These are phyloP conservation scores for Pseudomugil gertrudae DNA, from an alignment of 2,797 vertebrate genomes.

Conservation along the genomic window DNA sequence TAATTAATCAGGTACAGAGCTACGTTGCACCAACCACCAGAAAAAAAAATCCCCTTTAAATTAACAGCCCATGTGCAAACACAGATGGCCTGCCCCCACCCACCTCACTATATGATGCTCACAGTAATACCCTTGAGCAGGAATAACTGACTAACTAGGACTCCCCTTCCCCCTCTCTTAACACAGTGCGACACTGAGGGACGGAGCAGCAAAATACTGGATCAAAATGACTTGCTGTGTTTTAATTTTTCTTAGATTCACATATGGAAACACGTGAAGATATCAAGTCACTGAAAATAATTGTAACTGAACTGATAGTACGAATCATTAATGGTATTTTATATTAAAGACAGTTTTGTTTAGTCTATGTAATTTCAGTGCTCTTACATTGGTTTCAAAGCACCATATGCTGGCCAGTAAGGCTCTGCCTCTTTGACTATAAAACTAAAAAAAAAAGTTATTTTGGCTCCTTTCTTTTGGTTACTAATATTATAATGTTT, in stretches of 20 bases:
- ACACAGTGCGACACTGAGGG: slow-evolving; percentile 43
- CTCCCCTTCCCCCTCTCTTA: slow-evolving; percentile 49
- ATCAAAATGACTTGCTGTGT: neutral
- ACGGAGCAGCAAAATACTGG: neutral
- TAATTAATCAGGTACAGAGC: slow-evolving; percentile 39
- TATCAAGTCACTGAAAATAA: neutral
- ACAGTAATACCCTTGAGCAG: slow-evolving; percentile 39
- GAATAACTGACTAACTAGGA: slow-evolving; percentile 52
- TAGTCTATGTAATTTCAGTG: neutral
- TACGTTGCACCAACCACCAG: slow-evolving; percentile 29
- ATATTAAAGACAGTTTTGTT: neutral
- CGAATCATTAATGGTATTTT: neutral
- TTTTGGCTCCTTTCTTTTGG: neutral
- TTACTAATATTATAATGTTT: neutral
- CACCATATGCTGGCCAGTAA: neutral
- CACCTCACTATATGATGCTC: slow-evolving; percentile 31
- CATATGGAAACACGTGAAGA: neutral
- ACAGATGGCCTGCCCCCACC: slow-evolving; percentile 37
- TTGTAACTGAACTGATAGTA: neutral
- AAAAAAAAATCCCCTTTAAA: slow-evolving; percentile 25
- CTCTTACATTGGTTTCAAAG: neutral
- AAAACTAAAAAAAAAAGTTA: neutral
- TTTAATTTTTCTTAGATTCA: neutral
- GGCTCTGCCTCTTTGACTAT: neutral
- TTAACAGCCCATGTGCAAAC: slow-evolving; percentile 46